These are phyloP conservation scores for Abramis brama DNA, from an alignment of 2,113 vertebrate genomes.

Conservation along the genomic window DNA sequence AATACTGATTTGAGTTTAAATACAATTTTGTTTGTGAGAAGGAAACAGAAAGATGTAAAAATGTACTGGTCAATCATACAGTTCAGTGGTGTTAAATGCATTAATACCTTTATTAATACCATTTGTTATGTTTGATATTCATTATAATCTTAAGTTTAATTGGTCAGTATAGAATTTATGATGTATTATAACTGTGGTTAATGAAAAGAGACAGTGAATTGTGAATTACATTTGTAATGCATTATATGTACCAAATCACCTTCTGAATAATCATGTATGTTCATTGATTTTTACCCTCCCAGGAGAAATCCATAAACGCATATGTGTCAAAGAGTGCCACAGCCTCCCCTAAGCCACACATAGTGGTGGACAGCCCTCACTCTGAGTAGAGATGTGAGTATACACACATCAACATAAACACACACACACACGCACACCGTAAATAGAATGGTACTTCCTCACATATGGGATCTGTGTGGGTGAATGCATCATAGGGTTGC, in stretches of 20 bases:
- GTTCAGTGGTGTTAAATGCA: not conserved
- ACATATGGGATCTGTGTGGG: constrained; percentile 46
- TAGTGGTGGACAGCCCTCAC: constrained; percentile 83
- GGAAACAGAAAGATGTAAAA: not conserved
- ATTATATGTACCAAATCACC: not conserved
- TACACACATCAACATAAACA: not conserved
- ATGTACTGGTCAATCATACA: not conserved
- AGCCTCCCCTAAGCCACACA: constrained; percentile 76
- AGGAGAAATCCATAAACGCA: constrained; percentile 80
- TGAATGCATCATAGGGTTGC: constrained; percentile 53
- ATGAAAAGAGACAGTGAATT: not conserved
- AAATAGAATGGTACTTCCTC: not conserved
- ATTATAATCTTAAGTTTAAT: not conserved
- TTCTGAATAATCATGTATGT: not conserved
- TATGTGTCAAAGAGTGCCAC: constrained; percentile 74
- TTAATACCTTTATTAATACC: not conserved
- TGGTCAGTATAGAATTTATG: not conserved
- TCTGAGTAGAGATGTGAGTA: constrained; percentile 72
- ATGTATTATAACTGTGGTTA: not conserved
- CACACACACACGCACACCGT: constrained; percentile 13
- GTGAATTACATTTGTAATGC: not conserved
- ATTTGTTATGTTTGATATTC: not conserved
- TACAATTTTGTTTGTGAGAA: not conserved
- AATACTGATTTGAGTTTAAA: not conserved
- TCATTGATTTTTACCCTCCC: constrained; percentile 36